These are phyloP conservation scores for Perccottus glenii DNA, from an alignment of 2,113 vertebrate species.

Conservation along the genomic window DNA sequence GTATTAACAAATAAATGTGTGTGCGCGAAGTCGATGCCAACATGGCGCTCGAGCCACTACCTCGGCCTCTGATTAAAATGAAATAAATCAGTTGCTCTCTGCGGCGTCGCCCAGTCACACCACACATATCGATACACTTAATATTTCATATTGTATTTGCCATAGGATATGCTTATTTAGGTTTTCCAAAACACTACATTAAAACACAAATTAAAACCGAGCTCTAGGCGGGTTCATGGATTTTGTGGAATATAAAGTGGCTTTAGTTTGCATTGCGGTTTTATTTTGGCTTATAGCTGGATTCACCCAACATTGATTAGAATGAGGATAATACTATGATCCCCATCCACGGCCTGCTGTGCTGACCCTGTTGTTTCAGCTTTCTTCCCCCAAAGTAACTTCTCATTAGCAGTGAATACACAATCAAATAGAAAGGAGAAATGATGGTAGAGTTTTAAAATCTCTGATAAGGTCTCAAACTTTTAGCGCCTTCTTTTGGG, in stretches of 20 bases:
- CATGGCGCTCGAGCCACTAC: slow-evolving; percentile 52
- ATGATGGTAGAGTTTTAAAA: slow-evolving; percentile 13
- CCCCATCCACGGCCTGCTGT: slow-evolving; percentile 32
- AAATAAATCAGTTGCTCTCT: slow-evolving; percentile 70
- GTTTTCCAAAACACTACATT: slow-evolving; percentile 69
- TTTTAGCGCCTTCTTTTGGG: slow-evolving; percentile 49
- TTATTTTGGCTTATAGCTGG: slow-evolving; percentile 31
- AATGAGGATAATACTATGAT: slow-evolving; percentile 28
- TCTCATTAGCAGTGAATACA: slow-evolving; percentile 7
- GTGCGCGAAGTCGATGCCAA: slow-evolving; percentile 61
- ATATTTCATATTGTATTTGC: slow-evolving; percentile 77
- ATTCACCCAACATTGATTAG: slow-evolving; percentile 35
- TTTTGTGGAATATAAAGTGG: slow-evolving; percentile 19
- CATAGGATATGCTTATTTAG: slow-evolving; percentile 69
- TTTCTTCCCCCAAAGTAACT: not conserved
- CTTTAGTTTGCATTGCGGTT: slow-evolving; percentile 41
- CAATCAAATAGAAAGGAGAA: not conserved
- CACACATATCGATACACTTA: slow-evolving; percentile 73
- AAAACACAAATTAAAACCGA: slow-evolving; percentile 70
- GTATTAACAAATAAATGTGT: slow-evolving; percentile 9
- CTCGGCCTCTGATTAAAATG: slow-evolving; percentile 59
- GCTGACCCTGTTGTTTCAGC: slow-evolving; percentile 21
- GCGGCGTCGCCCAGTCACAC: slow-evolving; percentile 67
- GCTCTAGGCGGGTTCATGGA: slow-evolving; percentile 61
- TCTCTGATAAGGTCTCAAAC: slow-evolving; percentile 54